Base-by-base conservation (phyloP, 2,888 invertebrate species). In the Protula sp. region DNA sequence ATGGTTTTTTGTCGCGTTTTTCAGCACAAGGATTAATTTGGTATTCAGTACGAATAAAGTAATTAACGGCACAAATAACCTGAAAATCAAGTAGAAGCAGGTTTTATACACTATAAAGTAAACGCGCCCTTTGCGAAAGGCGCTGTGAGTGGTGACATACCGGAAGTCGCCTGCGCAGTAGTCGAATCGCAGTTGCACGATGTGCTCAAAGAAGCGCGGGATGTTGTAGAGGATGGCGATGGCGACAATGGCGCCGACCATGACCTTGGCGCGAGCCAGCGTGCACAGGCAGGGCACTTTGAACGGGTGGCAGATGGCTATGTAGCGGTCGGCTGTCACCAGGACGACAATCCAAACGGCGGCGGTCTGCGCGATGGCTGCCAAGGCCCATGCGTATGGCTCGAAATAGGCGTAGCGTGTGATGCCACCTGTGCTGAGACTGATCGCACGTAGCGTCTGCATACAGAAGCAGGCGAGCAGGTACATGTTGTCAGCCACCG, bases 401-500 rank as follows among this genome's bases (percentile, higher is more conserved):
- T 66, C 64, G 30, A 59, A 22, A 55, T 55, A 38, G 2, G 62
- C 60, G 53, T 54, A 66, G 19, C 28, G 26, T 9, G 54, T 47
- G 3, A 63, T 29, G 57, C 57, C 54, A 26, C 54, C 31, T 26
- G 66, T 68, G 30, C 63, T 59, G 29, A 64, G 62, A n/a, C 38
- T 51, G 30, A 64, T 24, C 30, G 64, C 53, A 38, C 63, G 58
- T 4, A 68, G 19, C 24, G 64, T 66, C 54, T 69, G 66, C 38
- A 61, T 38, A 30, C 65, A 55, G 1, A 68, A 53, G 26, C 56
- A 66, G 19, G 31, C 22, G 9, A 68, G 28, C 26, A 68, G 59
- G 59, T 67, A 68, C 38, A 60, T 57, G 54, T 60, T 68, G 48
- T 68, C 68, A 2, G 67, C 66, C 3, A 68, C 62, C 3, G 66